Evolutionary conservation across 2,113 vertebrate species (phyloP), one percentile per base, ranked within the genome.

Genomic region (Urocynchramus pylzowi): DNA sequence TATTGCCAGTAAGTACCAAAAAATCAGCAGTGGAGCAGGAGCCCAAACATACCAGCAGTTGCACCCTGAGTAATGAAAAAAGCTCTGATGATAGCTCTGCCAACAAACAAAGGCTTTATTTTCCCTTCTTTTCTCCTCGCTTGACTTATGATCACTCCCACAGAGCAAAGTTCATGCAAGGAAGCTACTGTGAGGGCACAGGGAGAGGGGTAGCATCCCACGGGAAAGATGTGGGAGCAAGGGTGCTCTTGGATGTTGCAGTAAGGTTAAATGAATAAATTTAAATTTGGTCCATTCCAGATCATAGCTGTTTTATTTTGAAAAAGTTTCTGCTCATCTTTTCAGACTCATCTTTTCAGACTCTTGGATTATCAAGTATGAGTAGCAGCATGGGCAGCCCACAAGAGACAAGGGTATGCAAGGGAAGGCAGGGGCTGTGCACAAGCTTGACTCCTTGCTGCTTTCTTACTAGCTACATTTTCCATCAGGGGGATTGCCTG

Each of bases 31-130:
- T 3, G 7, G 17, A 80, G 50, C 47, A 59, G 77, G 27, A 96
- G 52, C 30, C 39, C 73, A 81, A 56, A 53, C 42, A 37, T 28
- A 91, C 37, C 37, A 74, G 30, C 19, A 24, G 42, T 89, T 70
- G 39, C 18, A 20, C 41, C 73, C 53, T 60, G 35, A 76, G 23
- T 53, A 59, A 77, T 33, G 33, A 76, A 91, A 82, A 47, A 19
- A 52, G 12, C 21, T 86, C 68, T 61, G 31, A 57, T 4, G 1
- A 65, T 21, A 89, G 60, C 22, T 89, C 54, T 56, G 65, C 23
- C 60, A 85, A 78, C 35, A 87, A 87, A 84, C 21, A 74, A 60
- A 47, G 33, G 33, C 57, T 88, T 89, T 79, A 64, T 73, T 69
- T 78, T 75, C n/a, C 13, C 6, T 47, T 4, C 44, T 82, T 79